Percentiles rank a stretch among this genome's conserved stretches.
phyloP scores from a whole-genome alignment of 2,888 invertebrate genomes.

The Tipula lateralis region DNA sequence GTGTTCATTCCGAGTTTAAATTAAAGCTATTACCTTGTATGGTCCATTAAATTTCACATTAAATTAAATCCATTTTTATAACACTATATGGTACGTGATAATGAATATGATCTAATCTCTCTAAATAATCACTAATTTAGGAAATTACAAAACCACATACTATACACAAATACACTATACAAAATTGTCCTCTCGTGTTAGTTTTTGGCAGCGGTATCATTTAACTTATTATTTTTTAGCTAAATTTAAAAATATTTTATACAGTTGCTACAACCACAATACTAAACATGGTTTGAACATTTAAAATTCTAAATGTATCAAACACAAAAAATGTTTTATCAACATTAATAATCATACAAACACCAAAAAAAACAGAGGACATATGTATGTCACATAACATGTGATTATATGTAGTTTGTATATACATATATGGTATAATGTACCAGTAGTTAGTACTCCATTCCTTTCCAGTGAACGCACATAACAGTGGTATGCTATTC shows the following conservation, averaged over 20 bases:
- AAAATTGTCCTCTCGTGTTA: background rate
- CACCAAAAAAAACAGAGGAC: background rate
- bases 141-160: background rate
- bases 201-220: background rate
- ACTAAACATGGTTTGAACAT: constrained; percentile 1
- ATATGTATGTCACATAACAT: constrained; percentile 12
- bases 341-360: background rate
- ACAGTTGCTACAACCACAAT: background rate
- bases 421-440: background rate
- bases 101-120: background rate
- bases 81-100: no score
- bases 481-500: background rate
- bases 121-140: background rate
- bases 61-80: no score
- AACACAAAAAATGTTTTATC: background rate
- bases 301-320: background rate
- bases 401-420: background rate
- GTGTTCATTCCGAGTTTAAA: no score
- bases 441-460: background rate
- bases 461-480: background rate
- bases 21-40: no score
- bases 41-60: no score
- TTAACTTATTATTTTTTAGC: background rate
- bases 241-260: background rate
- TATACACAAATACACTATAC: background rate